These are phyloP conservation scores for Cerastis rubricosa DNA, from an alignment of 2,888 invertebrate genomes.

Conservation along the genomic window DNA sequence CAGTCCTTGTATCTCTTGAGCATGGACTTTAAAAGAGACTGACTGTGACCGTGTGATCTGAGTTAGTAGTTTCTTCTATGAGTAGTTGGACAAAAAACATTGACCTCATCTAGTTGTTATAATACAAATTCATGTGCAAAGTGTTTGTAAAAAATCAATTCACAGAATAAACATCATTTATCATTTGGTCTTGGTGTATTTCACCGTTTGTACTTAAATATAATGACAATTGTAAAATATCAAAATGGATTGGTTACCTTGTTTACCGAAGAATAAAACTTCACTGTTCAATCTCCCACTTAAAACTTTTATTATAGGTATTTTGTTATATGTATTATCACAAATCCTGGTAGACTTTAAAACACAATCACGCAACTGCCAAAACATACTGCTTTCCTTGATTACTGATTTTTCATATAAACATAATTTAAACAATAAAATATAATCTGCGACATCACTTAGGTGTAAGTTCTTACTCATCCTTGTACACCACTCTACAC, in stretches of 20 bases:
- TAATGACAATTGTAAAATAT: slow-evolving; percentile 62
- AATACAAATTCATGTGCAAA: neutral
- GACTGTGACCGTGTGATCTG: neutral
- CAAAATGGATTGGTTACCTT: slow-evolving; percentile 82
- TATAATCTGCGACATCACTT: slow-evolving; percentile 89
- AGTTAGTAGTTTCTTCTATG: neutral
- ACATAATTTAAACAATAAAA: slow-evolving; percentile 91
- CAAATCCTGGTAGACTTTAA: slow-evolving; percentile 94
- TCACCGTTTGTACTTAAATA: slow-evolving; percentile 60
- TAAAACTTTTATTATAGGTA: slow-evolving; percentile 91
- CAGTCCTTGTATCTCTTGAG: neutral
- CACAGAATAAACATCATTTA: slow-evolving; percentile 1
- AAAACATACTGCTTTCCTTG: slow-evolving; percentile 89
- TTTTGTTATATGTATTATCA: slow-evolving; percentile 94
- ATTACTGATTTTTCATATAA: slow-evolving; percentile 90
- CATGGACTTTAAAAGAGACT: neutral
- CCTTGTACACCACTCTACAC: slow-evolving; percentile 88
- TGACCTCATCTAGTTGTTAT: neutral
- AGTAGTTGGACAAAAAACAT: neutral
- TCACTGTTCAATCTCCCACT: slow-evolving; percentile 90
- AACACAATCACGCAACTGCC: slow-evolving; percentile 92
- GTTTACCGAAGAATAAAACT: slow-evolving; percentile 87
- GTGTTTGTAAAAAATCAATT: neutral
- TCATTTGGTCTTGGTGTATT: neutral
- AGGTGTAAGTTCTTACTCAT: slow-evolving; percentile 87